A percentile compares a stretch with the other conserved stretches of the same genome.
These are phyloP conservation scores for Paratrypauchen microcephalus DNA, from an alignment of 2,797 vertebrate species.

Conservation along the genomic window DNA sequence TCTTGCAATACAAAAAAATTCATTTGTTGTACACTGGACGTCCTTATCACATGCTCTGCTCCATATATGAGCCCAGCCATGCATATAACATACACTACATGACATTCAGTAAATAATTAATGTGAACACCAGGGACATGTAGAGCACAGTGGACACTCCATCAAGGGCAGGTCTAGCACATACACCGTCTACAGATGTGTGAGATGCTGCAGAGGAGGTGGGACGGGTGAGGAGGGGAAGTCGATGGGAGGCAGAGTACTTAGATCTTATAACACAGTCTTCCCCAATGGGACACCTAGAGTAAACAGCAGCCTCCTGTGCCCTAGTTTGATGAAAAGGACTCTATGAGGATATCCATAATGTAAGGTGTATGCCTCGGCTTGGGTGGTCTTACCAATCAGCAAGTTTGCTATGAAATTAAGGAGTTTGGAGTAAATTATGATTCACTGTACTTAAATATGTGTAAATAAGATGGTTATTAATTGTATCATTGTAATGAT, in stretches of 20 bases:
- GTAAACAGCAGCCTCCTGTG: slow-evolving; percentile 61
- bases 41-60: slow-evolving; percentile 3
- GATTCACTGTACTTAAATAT: too few relatives aligned
- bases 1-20: background rate
- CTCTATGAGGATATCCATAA: slow-evolving; percentile 48
- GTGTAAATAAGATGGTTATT: too few relatives aligned
- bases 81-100: slow-evolving; percentile 20
- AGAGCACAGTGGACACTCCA: slow-evolving; percentile 20
- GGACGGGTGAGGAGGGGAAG: slow-evolving; percentile 30
- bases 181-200: slow-evolving; percentile 51
- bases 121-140: slow-evolving; percentile 17
- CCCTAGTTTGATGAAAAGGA: slow-evolving; percentile 68
- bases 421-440: too few relatives aligned
- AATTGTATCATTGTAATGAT: too few relatives aligned
- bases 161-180: slow-evolving; percentile 25
- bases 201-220: slow-evolving; percentile 14
- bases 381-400: slow-evolving; percentile 55
- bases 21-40: background rate
- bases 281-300: slow-evolving; percentile 40
- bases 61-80: slow-evolving; percentile 24
- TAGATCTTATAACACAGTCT: slow-evolving; percentile 47
- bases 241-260: slow-evolving; percentile 46
- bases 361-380: slow-evolving; percentile 37
- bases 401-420: slow-evolving; percentile 23
- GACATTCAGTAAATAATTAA: slow-evolving; percentile 35